A percentile compares a stretch with the other conserved stretches of the same genome.
Evolutionary conservation across 1,140 invertebrate species (phyloP).

Genomic region (Metopolophium dirhodum): DNA sequence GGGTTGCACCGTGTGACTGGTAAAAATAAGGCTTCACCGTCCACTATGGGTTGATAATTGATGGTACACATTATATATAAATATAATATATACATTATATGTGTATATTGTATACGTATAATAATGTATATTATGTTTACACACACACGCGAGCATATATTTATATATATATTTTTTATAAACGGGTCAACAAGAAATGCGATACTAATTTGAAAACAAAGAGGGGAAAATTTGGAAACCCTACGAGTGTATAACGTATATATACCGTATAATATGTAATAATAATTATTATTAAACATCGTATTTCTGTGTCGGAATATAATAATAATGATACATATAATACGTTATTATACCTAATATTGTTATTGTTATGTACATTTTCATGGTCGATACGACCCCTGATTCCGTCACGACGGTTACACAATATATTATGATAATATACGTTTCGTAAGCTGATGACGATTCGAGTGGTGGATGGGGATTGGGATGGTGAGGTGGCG

Average conservation of each 20-base stretch:
- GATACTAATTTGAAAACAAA: constrained; percentile 57
- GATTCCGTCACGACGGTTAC: not conserved
- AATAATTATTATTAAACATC: constrained; percentile 46
- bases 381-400: not conserved
- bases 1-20: constrained; percentile 39
- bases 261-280: constrained; percentile 36
- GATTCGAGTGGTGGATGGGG: not conserved
- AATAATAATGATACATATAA: not conserved
- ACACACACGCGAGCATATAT: constrained; percentile 9
- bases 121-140: not conserved
- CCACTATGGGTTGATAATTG: constrained; percentile 50
- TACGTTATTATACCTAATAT: constrained; percentile 1
- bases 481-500: not conserved
- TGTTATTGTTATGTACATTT: not conserved
- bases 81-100: not conserved
- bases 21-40: constrained; percentile 53
- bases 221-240: constrained; percentile 56
- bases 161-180: constrained; percentile 34
- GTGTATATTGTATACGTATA: not conserved
- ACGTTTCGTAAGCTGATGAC: not conserved
- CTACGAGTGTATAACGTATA: constrained; percentile 25
- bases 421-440: not conserved
- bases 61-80: not conserved
- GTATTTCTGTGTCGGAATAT: constrained; percentile 38
- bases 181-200: constrained; percentile 51